Evolutionary conservation across 2,113 vertebrate genomes (phyloP), one percentile per base, ranked within the genome.

Genomic region (Symphodus melops): DNA sequence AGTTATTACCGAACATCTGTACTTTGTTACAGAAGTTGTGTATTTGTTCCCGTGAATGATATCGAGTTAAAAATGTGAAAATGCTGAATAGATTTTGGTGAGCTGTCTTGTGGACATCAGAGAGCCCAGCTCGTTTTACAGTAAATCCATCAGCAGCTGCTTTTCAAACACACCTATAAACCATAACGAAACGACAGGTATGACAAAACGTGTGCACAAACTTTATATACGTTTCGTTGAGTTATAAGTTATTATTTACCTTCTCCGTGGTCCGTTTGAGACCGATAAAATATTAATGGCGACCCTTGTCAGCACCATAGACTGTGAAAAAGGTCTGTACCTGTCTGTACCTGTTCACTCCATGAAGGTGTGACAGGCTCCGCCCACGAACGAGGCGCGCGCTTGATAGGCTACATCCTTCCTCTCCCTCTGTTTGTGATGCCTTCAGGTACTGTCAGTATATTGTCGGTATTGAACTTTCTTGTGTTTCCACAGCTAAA

Each of bases 321-420:
- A 25, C 25, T 25, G 25, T 25, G n/a, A 25, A 25, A 25, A 25
- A 25, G 25, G 28, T 33, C 28, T 33, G 28, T 33, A 33, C 53
- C 4, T 25, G 10, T 80, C 71, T 49, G 10, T 80, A 86, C 83
- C 81, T 88, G 86, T 77, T 1, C 37, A 13, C 13, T 8, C 9
- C 6, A 2, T 19, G 62, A 21, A n/a, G 2, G 46, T 53, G 8
- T 11, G 8, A 5, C 11, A 0, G 46, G 59, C 70, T 33, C 78
- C 81, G 59, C 85, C 83, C 78, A 74, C n/a, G 0, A 7, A n/a
- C 42, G 19, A 6, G 33, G 60, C 46, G 46, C 46, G 42, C 42
- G 12, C 42, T 14, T 14, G 42, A 44, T 9, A n/a, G n/a, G n/a
- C n/a, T n/a, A 48, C 9, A 1, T 10, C 23, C 17, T 25, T 3